These are phyloP conservation scores for Dicranocentrus wangi DNA, from an alignment of 2,888 invertebrate genomes.

Conservation along the genomic window DNA sequence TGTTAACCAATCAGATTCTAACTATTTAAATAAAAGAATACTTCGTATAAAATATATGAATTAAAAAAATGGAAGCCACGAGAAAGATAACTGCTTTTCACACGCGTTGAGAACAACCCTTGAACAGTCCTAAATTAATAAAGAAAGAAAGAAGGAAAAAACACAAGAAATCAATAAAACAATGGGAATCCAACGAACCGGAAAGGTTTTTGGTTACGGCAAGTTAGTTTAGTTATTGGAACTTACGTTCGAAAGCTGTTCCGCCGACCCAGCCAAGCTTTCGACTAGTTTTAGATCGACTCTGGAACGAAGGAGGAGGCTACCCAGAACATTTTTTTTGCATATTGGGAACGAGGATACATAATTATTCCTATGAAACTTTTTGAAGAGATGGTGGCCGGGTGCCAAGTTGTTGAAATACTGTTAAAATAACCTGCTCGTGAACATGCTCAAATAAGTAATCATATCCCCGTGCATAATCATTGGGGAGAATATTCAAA, in stretches of 20 bases:
- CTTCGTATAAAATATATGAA: conserved; percentile 38
- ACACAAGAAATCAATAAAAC: background rate
- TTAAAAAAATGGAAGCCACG: conserved; percentile 47
- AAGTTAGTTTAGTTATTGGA: background rate
- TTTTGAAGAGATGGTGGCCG: conserved; percentile 25
- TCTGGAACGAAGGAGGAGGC: conserved; percentile 40
- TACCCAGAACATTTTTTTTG: conserved; percentile 8
- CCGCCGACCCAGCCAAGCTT: conserved; percentile 64
- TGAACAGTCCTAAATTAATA: conserved; percentile 59
- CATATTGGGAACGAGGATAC: conserved; percentile 43
- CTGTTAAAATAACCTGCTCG: conserved; percentile 24
- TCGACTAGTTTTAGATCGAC: conserved; percentile 51
- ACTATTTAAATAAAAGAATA: conserved; percentile 27
- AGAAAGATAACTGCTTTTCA: conserved; percentile 8
- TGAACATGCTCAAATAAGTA: background rate
- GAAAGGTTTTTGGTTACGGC: conserved; percentile 3
- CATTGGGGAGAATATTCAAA: conserved; percentile 15
- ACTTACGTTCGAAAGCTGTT: conserved; percentile 66
- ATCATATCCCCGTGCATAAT: conserved; percentile 38
- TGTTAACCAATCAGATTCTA: conserved; percentile 19
- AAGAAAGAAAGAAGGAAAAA: conserved; percentile 5
- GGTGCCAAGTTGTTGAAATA: conserved; percentile 58
- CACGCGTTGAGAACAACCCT: conserved; percentile 65
- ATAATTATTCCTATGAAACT: conserved; percentile 8
- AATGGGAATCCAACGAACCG: background rate